phyloP scores from a whole-genome alignment of 1,140 invertebrate genomes.

The Semibalanus balanoides region DNA sequence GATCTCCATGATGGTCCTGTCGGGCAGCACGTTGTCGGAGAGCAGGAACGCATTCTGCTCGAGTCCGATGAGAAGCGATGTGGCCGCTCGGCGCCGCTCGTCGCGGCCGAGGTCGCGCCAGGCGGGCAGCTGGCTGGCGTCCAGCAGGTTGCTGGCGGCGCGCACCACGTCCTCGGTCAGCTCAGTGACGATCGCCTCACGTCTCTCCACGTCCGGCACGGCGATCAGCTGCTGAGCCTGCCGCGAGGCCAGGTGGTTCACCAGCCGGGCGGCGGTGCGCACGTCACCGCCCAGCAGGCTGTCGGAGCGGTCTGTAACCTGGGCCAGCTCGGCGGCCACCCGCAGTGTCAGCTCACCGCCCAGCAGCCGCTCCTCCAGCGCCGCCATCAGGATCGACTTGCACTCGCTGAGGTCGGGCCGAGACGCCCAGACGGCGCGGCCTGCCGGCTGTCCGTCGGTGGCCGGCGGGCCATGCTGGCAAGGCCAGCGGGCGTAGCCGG shows the following conservation, averaged over 20 bases:
- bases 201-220: constrained; percentile 56
- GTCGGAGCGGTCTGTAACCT: constrained; percentile 64
- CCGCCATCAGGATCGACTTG: constrained; percentile 73
- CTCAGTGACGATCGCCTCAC: constrained; percentile 70
- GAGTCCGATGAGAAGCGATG: constrained; percentile 63
- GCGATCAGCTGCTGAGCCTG: constrained; percentile 45
- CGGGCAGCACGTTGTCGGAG: constrained; percentile 63
- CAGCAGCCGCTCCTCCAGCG: constrained; percentile 58
- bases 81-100: constrained; percentile 57
- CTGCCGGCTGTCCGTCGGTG: too few relatives aligned
- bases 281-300: constrained; percentile 82
- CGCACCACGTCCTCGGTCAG: constrained; percentile 68
- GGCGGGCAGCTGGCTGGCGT: constrained; percentile 62
- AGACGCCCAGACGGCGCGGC: constrained; percentile 48
- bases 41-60: constrained; percentile 84
- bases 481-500: constrained; percentile 66
- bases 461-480: constrained; percentile 30
- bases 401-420: constrained; percentile 76
- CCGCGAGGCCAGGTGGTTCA: constrained; percentile 68
- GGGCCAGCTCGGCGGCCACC: constrained; percentile 28
- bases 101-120: constrained; percentile 58
- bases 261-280: constrained; percentile 73
- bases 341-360: constrained; percentile 47
- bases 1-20: constrained; percentile 61
- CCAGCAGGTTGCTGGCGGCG: constrained; percentile 80